Evolutionary conservation across 2,888 invertebrate species (phyloP), one percentile per base, ranked within the genome.

Genomic region (Argynnis bischoffii): DNA sequence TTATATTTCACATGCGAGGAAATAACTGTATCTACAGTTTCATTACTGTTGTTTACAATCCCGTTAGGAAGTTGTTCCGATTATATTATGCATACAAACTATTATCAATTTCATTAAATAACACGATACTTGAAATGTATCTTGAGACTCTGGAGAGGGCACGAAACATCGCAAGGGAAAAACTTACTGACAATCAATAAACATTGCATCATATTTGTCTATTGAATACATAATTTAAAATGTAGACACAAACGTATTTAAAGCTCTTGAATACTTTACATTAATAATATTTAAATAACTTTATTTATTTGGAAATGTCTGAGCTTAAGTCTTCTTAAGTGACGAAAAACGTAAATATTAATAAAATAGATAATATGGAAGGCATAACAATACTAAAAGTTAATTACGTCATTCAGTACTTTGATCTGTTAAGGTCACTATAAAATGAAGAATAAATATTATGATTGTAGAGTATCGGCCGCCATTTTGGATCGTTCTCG

Each of bases 401-500:
- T 82, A 84, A 83, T 91, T 91, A 89, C 90, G 88, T 91, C 88
- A 91, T 88, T 88, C 85, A 90, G 89, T 90, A 90, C 90, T 89
- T 91, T 90, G 89, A 88, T 88, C 89, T 86, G 88, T 85, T 89
- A 92, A 90, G 92, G 92, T 92, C 90, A 92, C 88, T 87, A 88
- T 88, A 82, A 83, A 88, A 88, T 85, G 89, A 90, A 89, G 83
- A 90, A 92, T 92, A 92, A 92, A 92, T 92, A 92, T 92, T 92
- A 92, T 92, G 92, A 92, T 91, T 91, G 90, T 91, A 89, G 87
- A 89, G 86, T 87, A 85, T 82, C 81, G 84, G 90, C 92, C 87
- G 92, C 92, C 92, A 92, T 92, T 92, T 92, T 92, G 91, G 85
- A 85, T 89, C 81, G 87, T 84, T 90, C 91, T 91, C 91, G 92